These are phyloP conservation scores for Pharmacophagus antenor DNA, from an alignment of 2,888 invertebrate genomes.

Conservation along the genomic window DNA sequence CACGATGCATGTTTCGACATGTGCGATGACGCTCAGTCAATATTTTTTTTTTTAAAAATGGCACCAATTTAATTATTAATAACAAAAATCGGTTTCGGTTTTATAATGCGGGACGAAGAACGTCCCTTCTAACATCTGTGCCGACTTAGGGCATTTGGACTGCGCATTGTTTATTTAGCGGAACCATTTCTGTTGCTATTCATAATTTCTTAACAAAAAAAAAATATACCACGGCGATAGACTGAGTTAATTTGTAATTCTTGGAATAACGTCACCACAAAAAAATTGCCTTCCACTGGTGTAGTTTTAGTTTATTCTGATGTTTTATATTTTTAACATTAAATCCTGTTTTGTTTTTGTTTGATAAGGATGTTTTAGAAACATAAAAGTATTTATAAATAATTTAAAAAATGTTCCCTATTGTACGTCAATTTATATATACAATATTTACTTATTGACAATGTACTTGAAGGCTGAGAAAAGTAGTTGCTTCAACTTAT, in stretches of 20 bases:
- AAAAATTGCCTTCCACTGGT: constrained; percentile 13
- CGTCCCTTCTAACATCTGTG: constrained; percentile 67
- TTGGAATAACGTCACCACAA: constrained; percentile 19
- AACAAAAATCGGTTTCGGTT: constrained; percentile 70
- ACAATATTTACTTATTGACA: no score
- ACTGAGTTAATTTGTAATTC: constrained; percentile 33
- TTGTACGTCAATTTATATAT: no score
- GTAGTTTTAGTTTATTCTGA: not conserved
- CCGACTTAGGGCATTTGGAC: constrained; percentile 57
- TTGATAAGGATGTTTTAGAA: no score
- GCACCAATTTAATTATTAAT: constrained; percentile 78
- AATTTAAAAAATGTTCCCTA: no score
- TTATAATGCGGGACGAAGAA: constrained; percentile 62
- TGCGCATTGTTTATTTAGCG: constrained; percentile 69
- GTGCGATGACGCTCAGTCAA: constrained; percentile 39
- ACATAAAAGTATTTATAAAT: no score
- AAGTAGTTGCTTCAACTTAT: no score
- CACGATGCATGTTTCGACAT: constrained; percentile 34
- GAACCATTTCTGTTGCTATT: constrained; percentile 60
- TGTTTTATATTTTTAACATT: not conserved
- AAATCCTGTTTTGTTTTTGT: no score
- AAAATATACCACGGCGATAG: constrained; percentile 26
- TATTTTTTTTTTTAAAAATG: constrained; percentile 61
- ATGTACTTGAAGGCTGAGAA: no score
- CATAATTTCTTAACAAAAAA: constrained; percentile 42